Base-by-base conservation (phyloP, 1,140 invertebrate species). In the Drosophila cardini region DNA sequence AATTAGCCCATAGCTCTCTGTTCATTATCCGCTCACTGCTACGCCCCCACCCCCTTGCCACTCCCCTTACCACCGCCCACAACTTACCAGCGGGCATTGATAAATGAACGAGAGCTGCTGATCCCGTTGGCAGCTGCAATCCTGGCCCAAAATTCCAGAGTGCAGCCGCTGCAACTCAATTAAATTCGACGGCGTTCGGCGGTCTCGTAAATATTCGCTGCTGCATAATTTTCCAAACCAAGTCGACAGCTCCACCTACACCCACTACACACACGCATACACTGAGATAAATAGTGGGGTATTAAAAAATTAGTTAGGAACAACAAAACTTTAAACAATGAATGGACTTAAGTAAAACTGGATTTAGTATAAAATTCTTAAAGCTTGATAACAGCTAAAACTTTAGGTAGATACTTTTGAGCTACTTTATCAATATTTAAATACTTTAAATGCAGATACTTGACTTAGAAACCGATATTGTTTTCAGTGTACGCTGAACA, bases 161-260 rank as follows among this genome's bases (percentile, higher is more conserved):
- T 58, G 45, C 55, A 43, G 52, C 63, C 48, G 63, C 83, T 89
- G 83, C 79, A 87, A 87, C 83, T 87, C 83, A 87, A 87, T 87
- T 87, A 87, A 83, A 77, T 89, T 89, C 69, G 72, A 80, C 62
- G 55, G 82, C 76, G 65, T 71, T 65, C 68, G 58, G 71, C 62
- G 57, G 46, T 69, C 68, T 85, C 63, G 72, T 62, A 72, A 36
- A 65, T 74, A 76, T 69, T 42, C 63, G 60, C 67, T 60, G 58
- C 53, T 86, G 83, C 79, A 86, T 87, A 87, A 83, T 87, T 89
- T 83, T 60, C 15, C 52, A 10, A 26, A 45, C 8, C 52, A 40
- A 30, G 42, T 53, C 36, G 3, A 10, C 10, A 38, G 11, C 36
- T 38, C 8, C 56, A 18, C 36, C 13, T 18, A 64, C 64, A 21